Percentiles rank a stretch among this genome's conserved stretches.
Conservation (phyloP, 1,140 invertebrate species). For the Sitodiplosis mosellana region DNA sequence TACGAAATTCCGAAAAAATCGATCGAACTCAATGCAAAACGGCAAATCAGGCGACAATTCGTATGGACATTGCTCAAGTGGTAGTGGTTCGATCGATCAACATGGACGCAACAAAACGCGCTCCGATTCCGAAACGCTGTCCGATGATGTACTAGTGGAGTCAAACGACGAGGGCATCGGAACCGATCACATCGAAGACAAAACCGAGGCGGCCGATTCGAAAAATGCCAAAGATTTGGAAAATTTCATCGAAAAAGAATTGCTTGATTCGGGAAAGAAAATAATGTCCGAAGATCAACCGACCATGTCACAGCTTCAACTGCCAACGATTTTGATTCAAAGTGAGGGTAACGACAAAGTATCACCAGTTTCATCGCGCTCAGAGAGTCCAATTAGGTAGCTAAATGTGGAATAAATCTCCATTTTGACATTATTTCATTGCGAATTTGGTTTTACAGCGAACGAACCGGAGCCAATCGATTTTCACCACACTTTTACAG, state of each 20-base stretch:
- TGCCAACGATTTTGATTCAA: constrained; percentile 42
- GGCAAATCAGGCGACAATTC: not conserved
- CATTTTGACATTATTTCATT: not conserved
- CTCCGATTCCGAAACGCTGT: constrained; percentile 47
- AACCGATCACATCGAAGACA: constrained; percentile 41
- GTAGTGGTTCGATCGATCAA: not conserved
- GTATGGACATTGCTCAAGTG: not conserved
- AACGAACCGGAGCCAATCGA: constrained; percentile 37
- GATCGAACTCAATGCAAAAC: not conserved
- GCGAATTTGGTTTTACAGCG: constrained; percentile 23
- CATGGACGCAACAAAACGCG: constrained; percentile 27
- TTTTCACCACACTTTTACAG: constrained; percentile 52
- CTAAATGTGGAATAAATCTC: not conserved
- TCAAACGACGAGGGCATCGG: constrained; percentile 53
- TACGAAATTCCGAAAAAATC: constrained; percentile 2
- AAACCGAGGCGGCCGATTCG: constrained; percentile 39
- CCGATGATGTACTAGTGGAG: constrained; percentile 43
- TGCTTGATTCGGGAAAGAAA: constrained; percentile 16
- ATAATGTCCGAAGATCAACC: constrained; percentile 9
- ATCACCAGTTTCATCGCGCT: constrained; percentile 53
- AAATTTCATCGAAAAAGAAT: constrained; percentile 32
- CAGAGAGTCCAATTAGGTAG: constrained; percentile 46
- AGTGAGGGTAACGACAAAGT: constrained; percentile 28
- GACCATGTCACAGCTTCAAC: constrained; percentile 30
- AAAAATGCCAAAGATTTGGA: constrained; percentile 45